phyloP scores from a whole-genome alignment of 2,888 invertebrate genomes.

The Drosophila colorata region DNA sequence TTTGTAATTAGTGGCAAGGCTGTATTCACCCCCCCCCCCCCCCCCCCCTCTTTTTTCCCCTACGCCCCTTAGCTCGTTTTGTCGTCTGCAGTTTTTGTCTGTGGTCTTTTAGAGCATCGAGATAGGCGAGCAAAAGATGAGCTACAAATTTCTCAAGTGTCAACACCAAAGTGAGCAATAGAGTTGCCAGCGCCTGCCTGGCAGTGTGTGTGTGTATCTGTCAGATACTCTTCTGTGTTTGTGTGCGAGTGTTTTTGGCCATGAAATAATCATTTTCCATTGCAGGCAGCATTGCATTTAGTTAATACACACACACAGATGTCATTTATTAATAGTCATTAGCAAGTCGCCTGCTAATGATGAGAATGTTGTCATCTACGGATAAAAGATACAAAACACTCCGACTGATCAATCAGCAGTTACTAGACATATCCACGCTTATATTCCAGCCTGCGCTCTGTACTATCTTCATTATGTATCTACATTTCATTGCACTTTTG shows the following conservation, averaged over 20 bases:
- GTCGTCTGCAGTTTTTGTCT: slow-evolving; percentile 69
- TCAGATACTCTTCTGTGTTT: slow-evolving; percentile 48
- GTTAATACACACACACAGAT: slow-evolving; percentile 64
- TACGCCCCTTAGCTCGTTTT: slow-evolving; percentile 10
- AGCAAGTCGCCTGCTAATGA: slow-evolving; percentile 47
- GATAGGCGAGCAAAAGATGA: slow-evolving; percentile 80
- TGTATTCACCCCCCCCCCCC: slow-evolving; percentile 13
- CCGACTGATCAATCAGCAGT: slow-evolving; percentile 72
- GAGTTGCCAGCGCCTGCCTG: slow-evolving; percentile 14
- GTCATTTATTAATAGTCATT: slow-evolving; percentile 76
- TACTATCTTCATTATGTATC: slow-evolving; percentile 31
- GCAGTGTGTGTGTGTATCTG: slow-evolving; percentile 29
- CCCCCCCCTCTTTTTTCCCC: not conserved
- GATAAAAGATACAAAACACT: slow-evolving; percentile 51
- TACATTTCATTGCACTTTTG: slow-evolving; percentile 43
- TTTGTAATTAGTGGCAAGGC: slow-evolving; percentile 71
- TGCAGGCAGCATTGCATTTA: slow-evolving; percentile 61
- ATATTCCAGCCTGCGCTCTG: not conserved
- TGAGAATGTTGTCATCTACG: slow-evolving; percentile 41
- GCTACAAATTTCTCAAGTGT: slow-evolving; percentile 85
- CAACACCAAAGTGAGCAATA: slow-evolving; percentile 80
- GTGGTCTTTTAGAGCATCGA: slow-evolving; percentile 59
- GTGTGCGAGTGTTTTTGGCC: slow-evolving; percentile 44
- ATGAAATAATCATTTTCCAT: slow-evolving; percentile 76
- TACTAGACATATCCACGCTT: slow-evolving; percentile 12